Base-by-base conservation (phyloP, 2,113 vertebrate species). In the Pterocles burchelli region DNA sequence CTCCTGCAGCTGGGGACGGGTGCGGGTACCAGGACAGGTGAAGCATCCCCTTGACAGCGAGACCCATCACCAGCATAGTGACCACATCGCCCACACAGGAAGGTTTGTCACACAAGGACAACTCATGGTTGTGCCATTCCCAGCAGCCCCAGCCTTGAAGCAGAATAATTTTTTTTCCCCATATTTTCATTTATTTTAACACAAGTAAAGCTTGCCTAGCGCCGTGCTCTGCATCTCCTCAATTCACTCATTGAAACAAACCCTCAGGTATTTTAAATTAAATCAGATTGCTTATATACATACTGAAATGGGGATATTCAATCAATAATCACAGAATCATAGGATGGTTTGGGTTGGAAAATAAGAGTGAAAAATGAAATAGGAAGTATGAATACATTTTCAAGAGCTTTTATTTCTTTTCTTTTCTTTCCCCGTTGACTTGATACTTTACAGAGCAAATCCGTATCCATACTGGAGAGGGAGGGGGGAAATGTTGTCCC, bases 41-140 rank as follows among this genome's bases (percentile, higher is more conserved):
- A 24, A 58, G 45, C 9, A 2, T 2, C 31, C 26, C 26, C 61
- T 59, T 5, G 5, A 5, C 1, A 3, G 6, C 7, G 43, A 4
- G 33, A 18, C 36, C 15, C 5, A 7, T 21, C 41, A 31, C 28
- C 34, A 34, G 58, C 48, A 13, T 0, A 0, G 10, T 2, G 52
- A 11, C 28, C 11, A 12, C 17, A 0, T 2, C 12, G 29, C 15
- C 38, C 41, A 7, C 0, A 0, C 19, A 33, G 58, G 38, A 45
- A 48, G 65, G 33, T 73, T 70, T 52, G 49, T 58, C 68, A 36
- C 58, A 31, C 49, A 59, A 67, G 54, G 58, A 43, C 67, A 55
- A n/a, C 21, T 58, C 26, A 4, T 7, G 3, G 34, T 26, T 61
- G 28, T n/a, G 52, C 82, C 7, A 0, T 55, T 73, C 22, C 22